A percentile compares a stretch with the other conserved stretches of the same genome.
Evolutionary conservation across 2,113 vertebrate species (phyloP).

Genomic region (Andinoacara biseriatus): DNA sequence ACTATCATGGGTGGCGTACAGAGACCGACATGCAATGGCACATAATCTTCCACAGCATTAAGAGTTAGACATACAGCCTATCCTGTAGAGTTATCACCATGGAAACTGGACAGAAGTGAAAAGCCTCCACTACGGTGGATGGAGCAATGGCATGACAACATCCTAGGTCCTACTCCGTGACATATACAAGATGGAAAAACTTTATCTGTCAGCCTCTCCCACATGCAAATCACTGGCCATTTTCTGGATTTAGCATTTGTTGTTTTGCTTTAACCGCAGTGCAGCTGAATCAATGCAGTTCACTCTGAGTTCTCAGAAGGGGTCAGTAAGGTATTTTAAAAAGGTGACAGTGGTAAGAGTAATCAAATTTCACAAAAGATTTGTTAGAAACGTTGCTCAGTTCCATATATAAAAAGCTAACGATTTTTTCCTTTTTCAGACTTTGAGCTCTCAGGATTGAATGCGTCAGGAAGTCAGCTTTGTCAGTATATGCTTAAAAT

Average conservation of each 20-base stretch:
- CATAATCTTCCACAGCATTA: conserved; percentile 62
- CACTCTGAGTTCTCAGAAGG: background rate
- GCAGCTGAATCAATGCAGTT: conserved; percentile 14
- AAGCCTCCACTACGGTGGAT: conserved; percentile 54
- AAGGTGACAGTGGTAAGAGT: conserved; percentile 27
- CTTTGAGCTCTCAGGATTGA: background rate
- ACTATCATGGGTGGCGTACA: conserved; percentile 17
- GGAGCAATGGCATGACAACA: conserved; percentile 49
- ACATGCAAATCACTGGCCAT: conserved; percentile 18
- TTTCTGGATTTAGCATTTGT: background rate
- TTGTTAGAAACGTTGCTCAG: conserved; percentile 45
- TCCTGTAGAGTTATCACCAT: conserved; percentile 81
- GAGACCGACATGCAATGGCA: background rate
- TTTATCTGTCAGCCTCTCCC: conserved; percentile 8
- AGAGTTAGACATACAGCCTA: conserved; percentile 72
- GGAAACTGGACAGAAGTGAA: conserved; percentile 79
- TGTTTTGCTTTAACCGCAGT: background rate
- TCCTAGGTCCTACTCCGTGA: conserved; percentile 41
- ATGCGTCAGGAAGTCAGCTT: conserved; percentile 12
- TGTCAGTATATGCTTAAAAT: background rate
- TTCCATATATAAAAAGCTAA: conserved; percentile 15
- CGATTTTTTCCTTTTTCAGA: background rate
- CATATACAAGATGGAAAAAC: conserved; percentile 50
- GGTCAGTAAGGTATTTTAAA: conserved; percentile 30
- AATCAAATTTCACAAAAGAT: background rate